Base-by-base conservation (phyloP, 2,797 vertebrate species). In the Argentina silus region DNA sequence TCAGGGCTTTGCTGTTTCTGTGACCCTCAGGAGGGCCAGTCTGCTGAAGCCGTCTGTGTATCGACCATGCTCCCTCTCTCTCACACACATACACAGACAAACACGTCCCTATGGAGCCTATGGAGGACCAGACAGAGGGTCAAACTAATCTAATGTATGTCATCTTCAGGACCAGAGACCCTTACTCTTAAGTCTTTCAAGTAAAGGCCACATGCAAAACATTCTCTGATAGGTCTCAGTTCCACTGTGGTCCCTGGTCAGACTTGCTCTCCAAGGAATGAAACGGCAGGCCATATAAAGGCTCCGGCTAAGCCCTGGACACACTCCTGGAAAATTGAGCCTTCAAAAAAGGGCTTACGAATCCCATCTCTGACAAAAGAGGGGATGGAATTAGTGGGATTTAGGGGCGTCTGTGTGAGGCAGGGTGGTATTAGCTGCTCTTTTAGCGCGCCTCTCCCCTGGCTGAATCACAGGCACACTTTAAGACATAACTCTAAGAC, bases 321-420 rank as follows among this genome's bases (percentile, higher is more conserved):
- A 86, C 80, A 87, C 88, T 90, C 81, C 87, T 88, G 88, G 75
- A 91, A 90, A 91, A 92, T 85, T 85, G 81, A 88, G 89, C 86
- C 89, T 89, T 91, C 81, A 87, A 87, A 60, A 90, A 83, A 69
- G 70, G 79, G 86, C 83, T 91, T 88, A 89, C 81, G 83, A 90
- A 86, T 85, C 85, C 86, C 82, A 88, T 91, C 87, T 84, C 79
- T 83, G 88, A 91, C 87, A 90, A 91, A 91, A 89, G 86, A 83
- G 70, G 83, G 82, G 88, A 88, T 85, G 80, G 91, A 92, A 93
- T 93, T 92, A 90, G 85, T 57, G 83, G 88, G 91, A 90, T 90
- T 90, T 89, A 82, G 72, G 80, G 74, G 86, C 80, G 72, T 90
- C 87, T 77, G 81, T 70, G 68, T 76, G 78, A 84, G 79, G 79